These are phyloP conservation scores for Pseudolycoriella hygida DNA, from an alignment of 2,888 invertebrate genomes.

Conservation along the genomic window DNA sequence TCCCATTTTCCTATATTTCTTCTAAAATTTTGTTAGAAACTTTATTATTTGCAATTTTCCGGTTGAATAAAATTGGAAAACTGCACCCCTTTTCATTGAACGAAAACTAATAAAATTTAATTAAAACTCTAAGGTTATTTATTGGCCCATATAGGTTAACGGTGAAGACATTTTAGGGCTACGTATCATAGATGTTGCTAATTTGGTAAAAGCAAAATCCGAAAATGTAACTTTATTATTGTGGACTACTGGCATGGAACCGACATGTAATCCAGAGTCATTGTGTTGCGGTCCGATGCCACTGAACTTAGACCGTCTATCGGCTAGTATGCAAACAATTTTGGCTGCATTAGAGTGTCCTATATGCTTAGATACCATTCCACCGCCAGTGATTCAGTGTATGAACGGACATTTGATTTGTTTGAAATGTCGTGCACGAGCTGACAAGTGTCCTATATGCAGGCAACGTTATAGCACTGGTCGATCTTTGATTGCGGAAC, in stretches of 20 bases:
- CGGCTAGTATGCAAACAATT: constrained; percentile 33
- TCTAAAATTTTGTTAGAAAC: too few species aligned
- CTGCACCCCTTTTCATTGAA: too few species aligned
- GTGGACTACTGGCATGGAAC: constrained; percentile 32
- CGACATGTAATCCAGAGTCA: constrained; percentile 29
- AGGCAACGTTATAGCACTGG: constrained; percentile 34
- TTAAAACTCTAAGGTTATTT: too few species aligned
- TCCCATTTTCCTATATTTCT: too few species aligned
- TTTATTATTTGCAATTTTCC: too few species aligned
- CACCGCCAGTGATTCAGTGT: constrained; percentile 44
- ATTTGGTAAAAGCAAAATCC: constrained; percentile 28
- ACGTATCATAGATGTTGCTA: constrained; percentile 34
- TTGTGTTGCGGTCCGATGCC: constrained; percentile 39
- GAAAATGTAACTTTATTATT: constrained; percentile 30
- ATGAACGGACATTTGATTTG: constrained; percentile 48
- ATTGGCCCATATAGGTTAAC: constrained; percentile 29
- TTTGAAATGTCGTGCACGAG: constrained; percentile 37
- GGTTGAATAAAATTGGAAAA: too few species aligned
- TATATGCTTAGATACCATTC: constrained; percentile 41
- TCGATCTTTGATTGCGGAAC: constrained; percentile 35
- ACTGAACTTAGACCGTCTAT: constrained; percentile 32
- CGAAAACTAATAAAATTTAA: too few species aligned
- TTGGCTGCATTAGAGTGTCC: constrained; percentile 42
- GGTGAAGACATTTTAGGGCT: constrained; percentile 34
- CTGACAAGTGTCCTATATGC: constrained; percentile 43